phyloP scores from a whole-genome alignment of 1,140 invertebrate species.

The Bilobella aurantiaca region DNA sequence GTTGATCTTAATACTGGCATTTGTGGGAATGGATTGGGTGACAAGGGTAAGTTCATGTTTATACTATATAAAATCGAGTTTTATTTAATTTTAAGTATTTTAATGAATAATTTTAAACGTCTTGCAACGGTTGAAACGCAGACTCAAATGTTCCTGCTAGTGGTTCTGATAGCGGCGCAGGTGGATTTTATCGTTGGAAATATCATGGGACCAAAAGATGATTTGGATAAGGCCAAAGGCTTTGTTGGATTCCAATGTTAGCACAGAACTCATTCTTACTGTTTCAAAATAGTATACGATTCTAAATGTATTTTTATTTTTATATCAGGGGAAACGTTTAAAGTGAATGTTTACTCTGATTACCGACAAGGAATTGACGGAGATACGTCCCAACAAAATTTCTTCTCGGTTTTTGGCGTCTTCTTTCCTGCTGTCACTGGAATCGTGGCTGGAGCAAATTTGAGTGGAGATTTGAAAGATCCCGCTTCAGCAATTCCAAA shows the following conservation, averaged over 20 bases:
- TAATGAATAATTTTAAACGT: too few species aligned
- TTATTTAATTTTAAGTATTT: constrained; percentile 7
- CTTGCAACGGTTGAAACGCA: too few species aligned
- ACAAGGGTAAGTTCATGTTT: constrained; percentile 33
- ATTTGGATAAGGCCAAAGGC: constrained; percentile 44
- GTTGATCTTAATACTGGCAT: constrained; percentile 41
- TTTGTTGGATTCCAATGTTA: constrained; percentile 48
- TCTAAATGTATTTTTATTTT: not conserved
- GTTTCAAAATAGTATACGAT: constrained; percentile 12
- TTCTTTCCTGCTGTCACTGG: constrained; percentile 42
- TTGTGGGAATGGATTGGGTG: constrained; percentile 47
- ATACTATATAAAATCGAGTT: not conserved
- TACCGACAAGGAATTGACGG: constrained; percentile 37
- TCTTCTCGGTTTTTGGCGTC: constrained; percentile 39
- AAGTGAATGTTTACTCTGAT: constrained; percentile 36
- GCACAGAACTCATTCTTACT: too few species aligned
- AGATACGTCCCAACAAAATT: constrained; percentile 36
- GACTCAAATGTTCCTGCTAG: constrained; percentile 52
- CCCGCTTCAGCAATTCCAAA: constrained; percentile 42
- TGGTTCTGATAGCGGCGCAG: constrained; percentile 49
- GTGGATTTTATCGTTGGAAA: constrained; percentile 49
- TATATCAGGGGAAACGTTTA: constrained; percentile 37
- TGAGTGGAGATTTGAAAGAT: constrained; percentile 48
- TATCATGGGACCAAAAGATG: constrained; percentile 47
- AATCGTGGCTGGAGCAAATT: constrained; percentile 51